These are phyloP conservation scores for Eristalinus sepulchralis DNA, from an alignment of 2,888 invertebrate genomes.

Conservation along the genomic window DNA sequence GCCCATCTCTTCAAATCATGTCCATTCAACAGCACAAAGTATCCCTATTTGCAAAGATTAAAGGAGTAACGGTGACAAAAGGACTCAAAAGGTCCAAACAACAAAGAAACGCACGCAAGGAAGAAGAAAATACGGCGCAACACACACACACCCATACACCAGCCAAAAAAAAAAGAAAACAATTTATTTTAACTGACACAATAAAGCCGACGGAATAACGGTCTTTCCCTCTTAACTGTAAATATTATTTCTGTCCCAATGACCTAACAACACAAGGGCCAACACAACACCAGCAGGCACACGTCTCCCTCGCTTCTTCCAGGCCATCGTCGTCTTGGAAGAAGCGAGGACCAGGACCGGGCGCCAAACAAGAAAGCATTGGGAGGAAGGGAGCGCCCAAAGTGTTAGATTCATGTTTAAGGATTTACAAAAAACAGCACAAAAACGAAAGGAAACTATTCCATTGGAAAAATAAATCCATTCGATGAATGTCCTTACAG, in stretches of 20 bases:
- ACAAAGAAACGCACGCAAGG: neutral
- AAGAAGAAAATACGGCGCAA: neutral
- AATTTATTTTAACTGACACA: constrained; percentile 65
- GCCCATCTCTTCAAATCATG: constrained; percentile 31
- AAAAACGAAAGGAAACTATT: constrained; percentile 52
- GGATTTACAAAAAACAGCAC: constrained; percentile 27
- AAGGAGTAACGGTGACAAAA: constrained; percentile 62
- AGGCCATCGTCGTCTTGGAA: no score
- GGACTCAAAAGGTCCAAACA: constrained; percentile 16
- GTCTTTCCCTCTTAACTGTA: constrained; percentile 46
- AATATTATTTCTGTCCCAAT: constrained; percentile 66
- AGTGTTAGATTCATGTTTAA: constrained; percentile 37
- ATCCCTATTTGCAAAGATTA: constrained; percentile 56
- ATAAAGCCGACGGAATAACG: constrained; percentile 42
- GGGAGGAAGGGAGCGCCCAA: neutral
- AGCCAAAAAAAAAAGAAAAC: constrained; percentile 20
- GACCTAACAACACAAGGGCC: constrained; percentile 60
- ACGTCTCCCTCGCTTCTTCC: constrained; percentile 52
- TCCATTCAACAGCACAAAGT: constrained; percentile 39
- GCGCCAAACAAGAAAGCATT: neutral
- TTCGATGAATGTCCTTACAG: constrained; percentile 68
- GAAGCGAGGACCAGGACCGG: neutral
- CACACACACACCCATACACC: no score
- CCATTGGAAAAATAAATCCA: constrained; percentile 71
- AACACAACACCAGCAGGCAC: constrained; percentile 21